Percentiles rank a stretch among this genome's conserved stretches.
Evolutionary conservation across 2,888 invertebrate species (phyloP).

Genomic region (Ptychoptera albimana): DNA sequence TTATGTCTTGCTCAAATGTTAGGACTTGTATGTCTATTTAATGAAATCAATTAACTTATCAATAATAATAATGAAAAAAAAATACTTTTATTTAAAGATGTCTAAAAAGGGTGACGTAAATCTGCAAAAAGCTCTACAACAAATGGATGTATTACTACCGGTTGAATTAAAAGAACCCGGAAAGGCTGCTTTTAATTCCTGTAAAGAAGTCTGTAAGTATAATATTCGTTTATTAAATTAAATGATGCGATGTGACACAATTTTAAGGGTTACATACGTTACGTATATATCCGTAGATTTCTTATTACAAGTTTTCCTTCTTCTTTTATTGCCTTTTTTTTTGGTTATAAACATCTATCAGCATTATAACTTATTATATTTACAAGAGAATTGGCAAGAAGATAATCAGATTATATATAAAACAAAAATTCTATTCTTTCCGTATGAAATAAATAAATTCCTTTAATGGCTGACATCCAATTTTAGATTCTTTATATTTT

Average conservation of each 20-base stretch:
- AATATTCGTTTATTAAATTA: no score
- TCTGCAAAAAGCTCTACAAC: slow-evolving; percentile 19
- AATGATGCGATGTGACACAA: no score
- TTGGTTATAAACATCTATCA: no score
- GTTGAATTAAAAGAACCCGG: slow-evolving; percentile 18
- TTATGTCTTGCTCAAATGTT: slow-evolving; percentile 23
- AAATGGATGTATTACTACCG: slow-evolving; percentile 24
- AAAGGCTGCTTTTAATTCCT: slow-evolving; percentile 15
- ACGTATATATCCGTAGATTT: no score
- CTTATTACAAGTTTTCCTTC: no score
- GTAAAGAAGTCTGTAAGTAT: slow-evolving; percentile 23
- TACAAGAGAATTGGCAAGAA: not conserved
- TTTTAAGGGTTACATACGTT: no score
- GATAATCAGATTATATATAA: no score
- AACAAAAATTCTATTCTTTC: no score
- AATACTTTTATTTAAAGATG: slow-evolving; percentile 11
- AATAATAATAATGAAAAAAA: not conserved
- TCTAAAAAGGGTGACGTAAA: slow-evolving; percentile 25
- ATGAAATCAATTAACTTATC: not conserved
- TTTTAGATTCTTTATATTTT: no score
- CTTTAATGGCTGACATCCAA: no score
- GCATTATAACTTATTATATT: not conserved
- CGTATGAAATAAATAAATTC: no score
- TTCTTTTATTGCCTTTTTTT: no score
- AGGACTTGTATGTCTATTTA: slow-evolving; percentile 18